Evolutionary conservation across 1,140 invertebrate species (phyloP).

Genomic region (Ceratina australensis): DNA sequence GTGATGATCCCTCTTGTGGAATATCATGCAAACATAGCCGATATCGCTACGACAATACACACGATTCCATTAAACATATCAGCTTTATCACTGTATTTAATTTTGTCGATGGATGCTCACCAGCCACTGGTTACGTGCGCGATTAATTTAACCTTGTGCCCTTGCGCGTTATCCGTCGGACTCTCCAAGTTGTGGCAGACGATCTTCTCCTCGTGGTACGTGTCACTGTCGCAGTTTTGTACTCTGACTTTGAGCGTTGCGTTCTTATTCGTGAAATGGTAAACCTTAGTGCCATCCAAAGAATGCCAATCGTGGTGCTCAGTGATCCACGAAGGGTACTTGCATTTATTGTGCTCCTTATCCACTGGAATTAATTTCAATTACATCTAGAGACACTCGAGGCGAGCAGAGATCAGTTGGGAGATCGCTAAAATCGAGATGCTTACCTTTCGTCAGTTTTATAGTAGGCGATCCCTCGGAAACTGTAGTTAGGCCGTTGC

Average conservation of each 20-base stretch:
- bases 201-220: slow-evolving; percentile 75
- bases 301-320: slow-evolving; percentile 82
- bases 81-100: too few relatives aligned
- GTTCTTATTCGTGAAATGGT: slow-evolving; percentile 81
- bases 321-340: slow-evolving; percentile 82
- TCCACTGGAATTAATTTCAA: too few relatives aligned
- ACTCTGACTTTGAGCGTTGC: slow-evolving; percentile 77
- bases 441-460: slow-evolving; percentile 82
- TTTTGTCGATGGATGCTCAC: too few relatives aligned
- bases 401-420: too few relatives aligned
- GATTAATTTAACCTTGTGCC: slow-evolving; percentile 75
- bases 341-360: slow-evolving; percentile 78
- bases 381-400: background rate
- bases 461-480: slow-evolving; percentile 82
- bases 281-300: slow-evolving; percentile 80
- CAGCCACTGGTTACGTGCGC: slow-evolving; percentile 81
- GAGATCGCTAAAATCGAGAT: too few relatives aligned
- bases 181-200: slow-evolving; percentile 77
- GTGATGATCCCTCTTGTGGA: slow-evolving; percentile 80
- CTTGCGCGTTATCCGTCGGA: slow-evolving; percentile 64
- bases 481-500: slow-evolving; percentile 81
- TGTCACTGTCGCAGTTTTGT: slow-evolving; percentile 59
- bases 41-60: slow-evolving; percentile 79
- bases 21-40: slow-evolving; percentile 82
- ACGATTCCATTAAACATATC: too few relatives aligned